phyloP scores from a whole-genome alignment of 2,888 invertebrate species.

The Ametastegia equiseti region DNA sequence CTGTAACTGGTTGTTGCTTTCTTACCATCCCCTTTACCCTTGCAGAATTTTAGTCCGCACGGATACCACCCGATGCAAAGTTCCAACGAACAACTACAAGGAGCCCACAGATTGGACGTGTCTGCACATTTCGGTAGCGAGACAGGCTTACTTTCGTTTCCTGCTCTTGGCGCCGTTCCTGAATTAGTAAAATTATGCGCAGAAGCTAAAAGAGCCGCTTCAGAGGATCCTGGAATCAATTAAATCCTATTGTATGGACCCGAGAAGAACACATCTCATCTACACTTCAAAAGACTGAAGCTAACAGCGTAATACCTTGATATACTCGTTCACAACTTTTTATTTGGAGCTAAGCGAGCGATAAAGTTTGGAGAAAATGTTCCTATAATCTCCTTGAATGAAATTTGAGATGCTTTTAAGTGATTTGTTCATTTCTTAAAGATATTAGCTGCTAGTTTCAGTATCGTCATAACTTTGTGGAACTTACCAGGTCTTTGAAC shows the following conservation, averaged over 20 bases:
- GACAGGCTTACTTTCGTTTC: slow-evolving; percentile 66
- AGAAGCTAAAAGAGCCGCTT: slow-evolving; percentile 84
- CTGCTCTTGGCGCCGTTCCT: slow-evolving; percentile 71
- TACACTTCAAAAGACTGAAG: no score
- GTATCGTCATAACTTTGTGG: no score
- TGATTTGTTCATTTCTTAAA: no score
- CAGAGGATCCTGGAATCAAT: slow-evolving; percentile 81
- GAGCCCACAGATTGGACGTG: slow-evolving; percentile 83
- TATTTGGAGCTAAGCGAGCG: no score
- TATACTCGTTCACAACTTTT: no score
- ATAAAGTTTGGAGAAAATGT: no score
- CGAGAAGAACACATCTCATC: not conserved
- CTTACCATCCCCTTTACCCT: slow-evolving; percentile 84
- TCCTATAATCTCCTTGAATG: no score
- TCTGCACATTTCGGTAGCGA: slow-evolving; percentile 79
- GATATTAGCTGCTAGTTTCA: no score
- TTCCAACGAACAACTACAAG: slow-evolving; percentile 92
- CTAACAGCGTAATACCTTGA: no score
- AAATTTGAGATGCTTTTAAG: no score
- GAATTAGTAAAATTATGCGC: slow-evolving; percentile 84
- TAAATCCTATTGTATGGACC: not conserved
- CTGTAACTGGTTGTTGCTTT: slow-evolving; percentile 86
- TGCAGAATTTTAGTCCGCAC: slow-evolving; percentile 96
- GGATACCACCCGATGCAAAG: slow-evolving; percentile 97
- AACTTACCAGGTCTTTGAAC: slow-evolving; percentile 86